Evolutionary conservation across 2,113 vertebrate species (phyloP).

Genomic region (Lepus americanus): DNA sequence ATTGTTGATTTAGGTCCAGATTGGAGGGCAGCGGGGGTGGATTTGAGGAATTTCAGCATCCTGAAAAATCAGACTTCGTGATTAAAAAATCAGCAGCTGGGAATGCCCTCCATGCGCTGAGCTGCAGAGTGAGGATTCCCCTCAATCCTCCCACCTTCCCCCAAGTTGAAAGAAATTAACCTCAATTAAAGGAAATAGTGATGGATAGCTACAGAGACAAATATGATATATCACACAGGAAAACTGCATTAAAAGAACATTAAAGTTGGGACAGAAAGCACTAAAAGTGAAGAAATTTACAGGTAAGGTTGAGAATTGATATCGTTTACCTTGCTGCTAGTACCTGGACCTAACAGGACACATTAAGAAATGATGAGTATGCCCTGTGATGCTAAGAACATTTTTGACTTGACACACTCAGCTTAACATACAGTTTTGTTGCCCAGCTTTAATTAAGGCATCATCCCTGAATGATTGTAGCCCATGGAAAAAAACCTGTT

Average conservation of each 20-base stretch:
- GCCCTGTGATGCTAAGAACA: conserved; percentile 59
- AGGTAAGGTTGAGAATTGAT: conserved; percentile 78
- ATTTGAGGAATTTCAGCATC: conserved; percentile 67
- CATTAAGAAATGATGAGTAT: conserved; percentile 78
- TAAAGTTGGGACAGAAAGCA: conserved; percentile 84
- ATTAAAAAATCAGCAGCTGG: conserved; percentile 82
- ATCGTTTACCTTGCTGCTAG: conserved; percentile 76
- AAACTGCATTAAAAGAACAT: conserved; percentile 88
- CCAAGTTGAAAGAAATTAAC: conserved; percentile 90
- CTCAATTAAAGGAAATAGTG: conserved; percentile 89
- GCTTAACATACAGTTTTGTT: conserved; percentile 76
- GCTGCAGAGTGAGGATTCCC: conserved; percentile 76
- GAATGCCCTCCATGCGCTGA: conserved; percentile 73
- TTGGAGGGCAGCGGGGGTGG: conserved; percentile 69
- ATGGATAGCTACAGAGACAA: conserved; percentile 87
- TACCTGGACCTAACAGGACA: conserved; percentile 70
- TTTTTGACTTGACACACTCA: conserved; percentile 76
- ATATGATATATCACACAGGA: conserved; percentile 85
- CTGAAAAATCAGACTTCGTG: conserved; percentile 42
- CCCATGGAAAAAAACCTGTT: conserved; percentile 73
- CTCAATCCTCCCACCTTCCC: conserved; percentile 61
- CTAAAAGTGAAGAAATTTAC: conserved; percentile 79
- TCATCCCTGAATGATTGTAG: conserved; percentile 51
- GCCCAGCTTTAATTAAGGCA: conserved; percentile 81
- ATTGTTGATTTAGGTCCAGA: conserved; percentile 74